These are phyloP conservation scores for Columba livia DNA, from an alignment of 2,113 vertebrate species.

Conservation along the genomic window DNA sequence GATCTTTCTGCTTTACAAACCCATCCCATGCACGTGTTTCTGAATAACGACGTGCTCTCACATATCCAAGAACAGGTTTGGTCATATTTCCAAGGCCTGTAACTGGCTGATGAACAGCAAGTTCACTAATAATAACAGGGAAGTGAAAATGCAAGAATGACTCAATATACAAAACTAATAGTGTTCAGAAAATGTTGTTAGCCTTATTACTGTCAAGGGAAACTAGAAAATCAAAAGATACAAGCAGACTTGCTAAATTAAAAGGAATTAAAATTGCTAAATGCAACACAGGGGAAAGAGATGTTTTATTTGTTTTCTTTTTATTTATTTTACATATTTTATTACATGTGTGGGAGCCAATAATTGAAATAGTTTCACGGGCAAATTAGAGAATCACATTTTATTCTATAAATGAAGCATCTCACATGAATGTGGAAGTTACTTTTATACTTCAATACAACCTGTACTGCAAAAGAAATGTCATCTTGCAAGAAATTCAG, in stretches of 20 bases:
- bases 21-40: neutral
- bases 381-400: neutral
- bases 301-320: neutral
- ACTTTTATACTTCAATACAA: neutral
- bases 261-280: neutral
- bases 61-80: neutral
- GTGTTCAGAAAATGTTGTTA: neutral
- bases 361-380: neutral
- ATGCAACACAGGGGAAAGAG: accelerated
- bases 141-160: neutral
- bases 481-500: neutral
- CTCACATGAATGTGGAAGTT: neutral
- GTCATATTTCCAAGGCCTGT: neutral
- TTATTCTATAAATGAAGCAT: neutral
- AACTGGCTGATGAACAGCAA: neutral
- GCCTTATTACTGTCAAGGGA: neutral
- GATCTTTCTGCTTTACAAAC: neutral
- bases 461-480: neutral
- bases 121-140: neutral
- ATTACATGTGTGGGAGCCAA: neutral
- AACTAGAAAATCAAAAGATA: neutral
- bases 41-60: neutral
- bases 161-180: neutral
- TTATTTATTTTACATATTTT: slow-evolving; percentile 33
- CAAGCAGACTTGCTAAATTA: neutral